phyloP scores from a whole-genome alignment of 2,888 invertebrate genomes.

The Meliscaeva auricollis region DNA sequence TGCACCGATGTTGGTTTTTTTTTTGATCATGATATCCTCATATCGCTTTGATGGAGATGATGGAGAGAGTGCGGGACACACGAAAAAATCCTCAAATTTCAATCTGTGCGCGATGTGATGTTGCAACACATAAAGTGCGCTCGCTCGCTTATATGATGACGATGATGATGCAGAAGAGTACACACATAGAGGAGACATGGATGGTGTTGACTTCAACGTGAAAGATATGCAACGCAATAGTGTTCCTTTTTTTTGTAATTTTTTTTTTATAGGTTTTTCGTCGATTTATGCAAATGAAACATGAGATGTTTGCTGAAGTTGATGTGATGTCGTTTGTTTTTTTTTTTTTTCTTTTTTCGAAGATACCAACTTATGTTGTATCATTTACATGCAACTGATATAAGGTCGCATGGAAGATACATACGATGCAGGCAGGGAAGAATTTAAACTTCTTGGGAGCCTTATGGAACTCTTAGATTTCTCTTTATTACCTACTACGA shows the following conservation, averaged over 20 bases:
- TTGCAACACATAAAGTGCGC: constrained; percentile 41
- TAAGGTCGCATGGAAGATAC: not conserved
- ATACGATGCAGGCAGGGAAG: not conserved
- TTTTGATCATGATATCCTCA: constrained; percentile 52
- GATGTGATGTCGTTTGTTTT: constrained; percentile 56
- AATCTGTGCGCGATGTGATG: constrained; percentile 31
- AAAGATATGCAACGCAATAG: constrained; percentile 53
- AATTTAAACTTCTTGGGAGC: not conserved
- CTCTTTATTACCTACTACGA: no score
- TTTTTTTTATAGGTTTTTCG: constrained; percentile 49
- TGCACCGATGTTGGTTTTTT: constrained; percentile 39
- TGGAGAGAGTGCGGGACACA: not conserved
- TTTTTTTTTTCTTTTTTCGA: not conserved
- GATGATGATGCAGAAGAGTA: not conserved
- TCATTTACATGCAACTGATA: constrained; percentile 26
- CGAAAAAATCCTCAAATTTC: constrained; percentile 71
- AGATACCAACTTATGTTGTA: not conserved
- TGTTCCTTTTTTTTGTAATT: constrained; percentile 33
- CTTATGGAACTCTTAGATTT: no score
- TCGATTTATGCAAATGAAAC: constrained; percentile 76
- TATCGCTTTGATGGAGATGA: constrained; percentile 43
- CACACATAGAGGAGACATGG: not conserved
- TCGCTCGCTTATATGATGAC: not conserved
- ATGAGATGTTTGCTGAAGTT: constrained; percentile 68
- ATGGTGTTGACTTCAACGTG: constrained; percentile 21